Percentiles rank a stretch among this genome's conserved stretches.
These are phyloP conservation scores for Nylanderia fulva DNA, from an alignment of 1,140 invertebrate genomes.

Conservation along the genomic window DNA sequence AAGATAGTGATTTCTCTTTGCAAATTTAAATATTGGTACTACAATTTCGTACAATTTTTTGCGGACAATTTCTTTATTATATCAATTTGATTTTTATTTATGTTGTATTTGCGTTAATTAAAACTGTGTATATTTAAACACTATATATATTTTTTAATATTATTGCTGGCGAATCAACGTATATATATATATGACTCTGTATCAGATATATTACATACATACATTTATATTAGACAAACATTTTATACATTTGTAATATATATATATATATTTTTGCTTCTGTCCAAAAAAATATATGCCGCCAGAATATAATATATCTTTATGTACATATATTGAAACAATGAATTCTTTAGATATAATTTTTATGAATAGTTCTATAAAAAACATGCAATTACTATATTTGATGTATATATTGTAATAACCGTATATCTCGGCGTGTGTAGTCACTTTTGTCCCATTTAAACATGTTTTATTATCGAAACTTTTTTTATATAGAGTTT, in stretches of 20 bases:
- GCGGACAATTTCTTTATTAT: not conserved
- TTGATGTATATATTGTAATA: too few species aligned
- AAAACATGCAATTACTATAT: too few species aligned
- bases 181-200: not conserved
- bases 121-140: not conserved
- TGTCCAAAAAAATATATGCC: not conserved
- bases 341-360: too few species aligned
- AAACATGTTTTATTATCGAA: not conserved
- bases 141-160: too few species aligned
- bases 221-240: not conserved
- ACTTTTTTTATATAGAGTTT: not conserved
- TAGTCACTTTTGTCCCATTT: not conserved
- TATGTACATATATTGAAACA: too few species aligned
- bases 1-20: not conserved
- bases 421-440: too few species aligned
- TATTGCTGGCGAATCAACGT: not conserved
- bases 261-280: not conserved
- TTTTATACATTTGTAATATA: conserved; percentile 20
- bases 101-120: not conserved
- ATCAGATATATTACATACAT: not conserved
- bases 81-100: not conserved
- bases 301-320: too few species aligned
- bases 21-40: not conserved
- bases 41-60: not conserved
- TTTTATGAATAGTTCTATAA: too few species aligned